Evolutionary conservation across 2,113 vertebrate species (phyloP), one percentile per base, ranked within the genome.

Genomic region (Egretta garzetta): DNA sequence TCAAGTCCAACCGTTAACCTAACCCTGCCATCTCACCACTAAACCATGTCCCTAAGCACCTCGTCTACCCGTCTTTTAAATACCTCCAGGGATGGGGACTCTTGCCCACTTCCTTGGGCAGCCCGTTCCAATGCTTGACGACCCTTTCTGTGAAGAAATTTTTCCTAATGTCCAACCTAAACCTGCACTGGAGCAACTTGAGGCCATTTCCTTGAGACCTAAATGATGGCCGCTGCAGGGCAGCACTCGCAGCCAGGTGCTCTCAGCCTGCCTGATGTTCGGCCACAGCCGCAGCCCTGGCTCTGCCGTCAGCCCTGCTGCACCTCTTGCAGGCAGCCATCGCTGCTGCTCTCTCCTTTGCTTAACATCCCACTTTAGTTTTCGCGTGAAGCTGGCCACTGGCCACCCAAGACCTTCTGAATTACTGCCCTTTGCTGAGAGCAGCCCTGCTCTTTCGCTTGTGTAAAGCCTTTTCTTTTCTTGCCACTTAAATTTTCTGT

Each of bases 211-310:
- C 41, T 43, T 43, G 41, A 14, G 14, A 14, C 41, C 41, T 43
- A 43, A 43, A 43, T 43, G 41, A 45, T 39, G 88, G 92, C 71
- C 62, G 70, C 87, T 94, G 88, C 43, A 52, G 47, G 8, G 11
- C 43, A 49, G 74, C 9, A 6, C 67, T 64, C n/a, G 2, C 45
- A 33, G 39, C 1, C 1, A 39, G 32, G 39, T 7, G 52, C 10
- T 86, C 47, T 63, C 56, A 62, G 71, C 45, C 66, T 43, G 50
- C 59, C 64, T 23, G 35, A 9, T 17, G 32, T 10, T 12, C 0
- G 0, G 41, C 33, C 67, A 9, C 32, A 27, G 83, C 45, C 1
- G 1, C 37, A 64, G 66, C 12, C 19, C 28, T 16, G 6, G 2
- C 21, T n/a, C 41, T 32, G 23, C 7, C 1, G 14, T 15, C 11